Conservation (phyloP, 37 sponge, comb jelly and placozoan species). For the Crambe crambe region DNA sequence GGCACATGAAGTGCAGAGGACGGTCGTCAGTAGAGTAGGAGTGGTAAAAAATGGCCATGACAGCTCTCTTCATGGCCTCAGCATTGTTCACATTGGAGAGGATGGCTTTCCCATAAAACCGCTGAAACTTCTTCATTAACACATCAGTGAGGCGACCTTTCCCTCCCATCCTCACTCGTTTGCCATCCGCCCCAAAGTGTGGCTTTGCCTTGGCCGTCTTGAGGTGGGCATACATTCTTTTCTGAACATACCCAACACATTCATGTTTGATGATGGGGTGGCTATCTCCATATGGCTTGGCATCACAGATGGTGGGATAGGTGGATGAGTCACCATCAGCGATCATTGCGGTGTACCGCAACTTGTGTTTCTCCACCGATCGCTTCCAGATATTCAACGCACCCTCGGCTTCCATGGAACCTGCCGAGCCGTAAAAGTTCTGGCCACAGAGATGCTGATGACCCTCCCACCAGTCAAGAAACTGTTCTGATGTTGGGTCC, state of each 20-base stretch:
- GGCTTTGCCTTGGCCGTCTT: neutral
- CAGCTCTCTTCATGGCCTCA: constrained; percentile 9
- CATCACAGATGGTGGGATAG: neutral
- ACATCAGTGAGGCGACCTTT: constrained; percentile 1
- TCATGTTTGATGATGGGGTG: neutral
- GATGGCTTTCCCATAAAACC: constrained; percentile 7
- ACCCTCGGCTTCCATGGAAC: neutral
- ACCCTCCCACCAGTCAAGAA: constrained; percentile 20
- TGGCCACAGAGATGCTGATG: neutral
- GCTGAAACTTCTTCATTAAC: neutral
- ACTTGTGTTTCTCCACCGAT: neutral
- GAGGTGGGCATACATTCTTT: neutral
- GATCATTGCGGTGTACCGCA: constrained; percentile 2
- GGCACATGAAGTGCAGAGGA: neutral
- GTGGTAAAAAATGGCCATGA: constrained; percentile 5
- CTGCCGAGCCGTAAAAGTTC: neutral
- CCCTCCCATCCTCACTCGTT: neutral
- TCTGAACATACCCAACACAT: neutral
- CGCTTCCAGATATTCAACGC: constrained; percentile 7
- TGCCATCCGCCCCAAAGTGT: neutral
- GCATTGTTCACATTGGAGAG: neutral
- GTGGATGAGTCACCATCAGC: constrained; percentile 1
- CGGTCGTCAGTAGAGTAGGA: neutral
- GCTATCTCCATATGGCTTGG: neutral
- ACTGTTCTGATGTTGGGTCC: neutral